Conservation (phyloP, 1,140 invertebrate genomes). For the Sinella curviseta region DNA sequence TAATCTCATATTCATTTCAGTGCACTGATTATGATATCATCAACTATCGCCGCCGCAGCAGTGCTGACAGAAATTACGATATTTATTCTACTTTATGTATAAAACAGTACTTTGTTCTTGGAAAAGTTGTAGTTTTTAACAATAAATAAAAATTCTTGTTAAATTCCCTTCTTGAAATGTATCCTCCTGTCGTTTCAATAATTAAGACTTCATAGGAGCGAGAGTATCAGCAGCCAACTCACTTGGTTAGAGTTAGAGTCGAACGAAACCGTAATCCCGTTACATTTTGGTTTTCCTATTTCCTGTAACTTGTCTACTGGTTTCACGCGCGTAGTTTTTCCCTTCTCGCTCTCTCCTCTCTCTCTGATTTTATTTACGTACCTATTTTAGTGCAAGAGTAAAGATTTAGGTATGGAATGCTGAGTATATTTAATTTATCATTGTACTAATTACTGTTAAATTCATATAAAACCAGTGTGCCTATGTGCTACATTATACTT, state of each 20-base stretch:
- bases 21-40: too few species aligned
- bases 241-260: background rate
- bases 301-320: constrained; percentile 8
- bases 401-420: background rate
- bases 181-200: constrained; percentile 6
- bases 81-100: too few species aligned
- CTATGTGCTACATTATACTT: background rate
- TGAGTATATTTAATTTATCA: background rate
- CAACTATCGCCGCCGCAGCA: too few species aligned
- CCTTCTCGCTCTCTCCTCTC: background rate
- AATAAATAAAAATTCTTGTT: background rate
- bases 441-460: constrained; percentile 14
- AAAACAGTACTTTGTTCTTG: too few species aligned
- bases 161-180: background rate
- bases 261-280: constrained; percentile 5
- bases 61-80: too few species aligned
- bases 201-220: background rate
- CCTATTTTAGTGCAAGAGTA: too few species aligned
- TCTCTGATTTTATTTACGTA: background rate
- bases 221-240: background rate
- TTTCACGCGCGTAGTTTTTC: background rate
- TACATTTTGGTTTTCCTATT: constrained; percentile 12
- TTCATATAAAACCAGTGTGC: background rate
- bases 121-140: too few species aligned
- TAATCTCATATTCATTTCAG: too few species aligned